phyloP scores from a whole-genome alignment of 2,113 vertebrate species.

The Centropus unirufus region DNA sequence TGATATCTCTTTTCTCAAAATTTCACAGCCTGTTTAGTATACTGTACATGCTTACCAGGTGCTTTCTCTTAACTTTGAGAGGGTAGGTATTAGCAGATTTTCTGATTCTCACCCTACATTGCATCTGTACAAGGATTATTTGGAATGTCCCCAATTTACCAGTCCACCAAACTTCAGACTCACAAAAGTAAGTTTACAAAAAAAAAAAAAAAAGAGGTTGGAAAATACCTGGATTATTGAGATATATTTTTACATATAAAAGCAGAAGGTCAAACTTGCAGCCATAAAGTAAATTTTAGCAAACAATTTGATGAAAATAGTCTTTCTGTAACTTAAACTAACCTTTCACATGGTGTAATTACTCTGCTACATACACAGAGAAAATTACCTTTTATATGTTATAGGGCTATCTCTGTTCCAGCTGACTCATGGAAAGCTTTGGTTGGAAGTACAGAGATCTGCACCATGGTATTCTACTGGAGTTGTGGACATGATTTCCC shows the following conservation, averaged over 20 bases:
- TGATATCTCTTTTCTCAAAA: conserved; percentile 25
- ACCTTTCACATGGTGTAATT: background rate
- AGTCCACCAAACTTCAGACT: background rate
- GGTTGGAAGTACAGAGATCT: background rate
- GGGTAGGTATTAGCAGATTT: background rate
- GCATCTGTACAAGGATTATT: conserved; percentile 1
- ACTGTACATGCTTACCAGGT: conserved; percentile 21
- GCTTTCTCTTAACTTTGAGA: conserved; percentile 45
- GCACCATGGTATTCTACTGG: accelerated
- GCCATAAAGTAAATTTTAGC: background rate
- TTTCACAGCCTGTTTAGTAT: background rate
- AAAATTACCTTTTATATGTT: background rate
- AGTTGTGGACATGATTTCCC: background rate
- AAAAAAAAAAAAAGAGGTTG: background rate
- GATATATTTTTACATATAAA: no score
- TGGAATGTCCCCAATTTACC: background rate
- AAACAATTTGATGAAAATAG: background rate
- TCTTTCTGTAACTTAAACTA: conserved; percentile 5
- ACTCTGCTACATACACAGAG: background rate
- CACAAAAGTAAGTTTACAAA: background rate
- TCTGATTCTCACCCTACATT: conserved; percentile 29
- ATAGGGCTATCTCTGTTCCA: background rate
- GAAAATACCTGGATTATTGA: background rate
- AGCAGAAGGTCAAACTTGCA: background rate
- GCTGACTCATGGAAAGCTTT: background rate